Evolutionary conservation across 2,113 vertebrate species (phyloP), one percentile per base, ranked within the genome.

Genomic region (Psilopsiagon aurifrons): DNA sequence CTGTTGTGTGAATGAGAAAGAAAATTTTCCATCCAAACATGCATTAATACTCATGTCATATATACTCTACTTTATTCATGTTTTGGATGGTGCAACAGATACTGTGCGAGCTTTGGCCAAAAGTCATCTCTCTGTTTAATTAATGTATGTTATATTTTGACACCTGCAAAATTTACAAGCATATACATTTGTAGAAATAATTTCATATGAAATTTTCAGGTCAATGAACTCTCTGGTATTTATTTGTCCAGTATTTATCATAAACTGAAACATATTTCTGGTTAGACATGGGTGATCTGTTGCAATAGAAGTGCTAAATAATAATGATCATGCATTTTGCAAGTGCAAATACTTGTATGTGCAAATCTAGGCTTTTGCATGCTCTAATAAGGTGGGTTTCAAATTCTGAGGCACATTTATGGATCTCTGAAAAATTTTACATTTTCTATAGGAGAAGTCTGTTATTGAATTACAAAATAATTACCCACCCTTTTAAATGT

Each of bases 291-390:
- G 44, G 24, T 49, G 25, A 69, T 74, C 63, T 71, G 16, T 69
- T 82, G 31, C 33, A 52, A 47, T 3, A 88, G 25, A 66, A 92
- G 17, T 52, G 47, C 52, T 84, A 84, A 93, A 91, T 27, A 69
- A 83, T 57, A 57, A n/a, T 28, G 46, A 54, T 60, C 71, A 75
- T 55, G 57, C 24, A 49, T 79, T 76, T 89, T 64, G 27, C 29
- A 51, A 92, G 76, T 96, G 60, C 73, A 94, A 96, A 37, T 75
- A 67, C 4, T 90, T 29, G 7, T 41, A 59, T 83, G 73, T 90
- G 79, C 83, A 95, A 93, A 92, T 35, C 41, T 47, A 88, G 25
- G 33, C 11, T 93, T 94, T 78, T 90, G 46, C 64, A 70, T 68
- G 62, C 10, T 88, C 3, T 2, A 64, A 44, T 35, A 84, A 80